Percentiles rank a stretch among this genome's conserved stretches.
These are phyloP conservation scores for Furnarius figulus DNA, from an alignment of 2,113 vertebrate species.

Conservation along the genomic window DNA sequence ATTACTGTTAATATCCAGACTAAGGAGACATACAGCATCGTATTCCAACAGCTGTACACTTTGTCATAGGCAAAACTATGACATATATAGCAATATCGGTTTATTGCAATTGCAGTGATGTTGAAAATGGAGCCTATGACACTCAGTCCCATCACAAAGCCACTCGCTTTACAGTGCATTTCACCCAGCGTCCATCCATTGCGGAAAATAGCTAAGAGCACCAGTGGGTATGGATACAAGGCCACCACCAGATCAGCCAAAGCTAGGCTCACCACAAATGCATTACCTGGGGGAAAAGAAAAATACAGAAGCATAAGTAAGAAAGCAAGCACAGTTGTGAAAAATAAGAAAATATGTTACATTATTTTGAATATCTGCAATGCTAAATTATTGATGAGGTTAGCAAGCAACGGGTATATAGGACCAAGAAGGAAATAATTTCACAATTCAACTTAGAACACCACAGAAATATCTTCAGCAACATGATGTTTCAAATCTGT, in stretches of 20 bases:
- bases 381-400: neutral
- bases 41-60: slow-evolving; percentile 84
- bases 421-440: neutral
- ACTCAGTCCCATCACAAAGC: slow-evolving; percentile 91
- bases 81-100: slow-evolving; percentile 91
- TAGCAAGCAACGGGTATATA: neutral
- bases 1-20: slow-evolving; percentile 83
- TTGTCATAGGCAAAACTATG: slow-evolving; percentile 85
- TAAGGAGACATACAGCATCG: slow-evolving; percentile 82
- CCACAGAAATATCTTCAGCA: neutral
- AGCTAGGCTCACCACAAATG: slow-evolving; percentile 91
- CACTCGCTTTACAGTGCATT: slow-evolving; percentile 88
- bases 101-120: slow-evolving; percentile 90
- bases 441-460: neutral
- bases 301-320: neutral
- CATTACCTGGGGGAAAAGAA: slow-evolving; percentile 82
- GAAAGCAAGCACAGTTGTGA: neutral
- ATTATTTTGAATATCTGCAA: neutral
- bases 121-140: slow-evolving; percentile 93
- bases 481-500: neutral
- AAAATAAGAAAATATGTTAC: neutral
- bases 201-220: slow-evolving; percentile 87
- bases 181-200: slow-evolving; percentile 88
- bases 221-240: slow-evolving; percentile 90
- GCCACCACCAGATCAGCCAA: slow-evolving; percentile 90